Evolutionary conservation across 1,140 invertebrate genomes (phyloP).

Genomic region (Alviniconcha marisindica): DNA sequence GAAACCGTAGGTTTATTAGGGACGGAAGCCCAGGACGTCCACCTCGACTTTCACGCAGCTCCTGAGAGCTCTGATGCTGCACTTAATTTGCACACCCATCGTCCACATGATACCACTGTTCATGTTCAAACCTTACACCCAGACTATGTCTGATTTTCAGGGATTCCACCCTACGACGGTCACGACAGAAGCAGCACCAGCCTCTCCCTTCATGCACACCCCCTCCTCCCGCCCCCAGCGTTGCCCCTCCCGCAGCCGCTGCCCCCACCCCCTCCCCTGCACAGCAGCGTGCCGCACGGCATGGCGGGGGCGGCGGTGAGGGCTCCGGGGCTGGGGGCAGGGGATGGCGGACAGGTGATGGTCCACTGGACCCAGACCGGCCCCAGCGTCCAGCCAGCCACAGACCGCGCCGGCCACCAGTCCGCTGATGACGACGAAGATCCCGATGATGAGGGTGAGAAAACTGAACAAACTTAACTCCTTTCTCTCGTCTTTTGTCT

Average conservation of each 20-base stretch:
- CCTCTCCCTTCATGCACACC: background rate
- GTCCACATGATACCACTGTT: no score
- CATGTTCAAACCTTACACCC: no score
- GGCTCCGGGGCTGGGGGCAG: background rate
- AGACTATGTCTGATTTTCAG: no score
- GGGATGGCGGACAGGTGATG: conserved; percentile 18
- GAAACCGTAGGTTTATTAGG: no score
- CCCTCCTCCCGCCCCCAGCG: background rate
- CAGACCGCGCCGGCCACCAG: background rate
- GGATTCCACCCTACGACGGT: no score
- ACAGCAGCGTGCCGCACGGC: background rate
- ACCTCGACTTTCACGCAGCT: no score
- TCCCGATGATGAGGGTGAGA: background rate
- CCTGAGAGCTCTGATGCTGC: no score
- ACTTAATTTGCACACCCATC: no score
- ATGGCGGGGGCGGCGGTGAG: background rate
- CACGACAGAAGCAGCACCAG: background rate
- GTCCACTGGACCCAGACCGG: conserved; percentile 39
- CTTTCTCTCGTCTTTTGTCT: no score
- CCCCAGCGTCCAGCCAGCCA: conserved; percentile 16
- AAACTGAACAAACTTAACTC: no score
- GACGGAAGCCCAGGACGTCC: no score
- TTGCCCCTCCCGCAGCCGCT: background rate
- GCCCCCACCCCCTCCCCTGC: background rate
- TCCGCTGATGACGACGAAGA: background rate